Evolutionary conservation across 2,888 invertebrate species (phyloP).

Genomic region (Apodemia zela): DNA sequence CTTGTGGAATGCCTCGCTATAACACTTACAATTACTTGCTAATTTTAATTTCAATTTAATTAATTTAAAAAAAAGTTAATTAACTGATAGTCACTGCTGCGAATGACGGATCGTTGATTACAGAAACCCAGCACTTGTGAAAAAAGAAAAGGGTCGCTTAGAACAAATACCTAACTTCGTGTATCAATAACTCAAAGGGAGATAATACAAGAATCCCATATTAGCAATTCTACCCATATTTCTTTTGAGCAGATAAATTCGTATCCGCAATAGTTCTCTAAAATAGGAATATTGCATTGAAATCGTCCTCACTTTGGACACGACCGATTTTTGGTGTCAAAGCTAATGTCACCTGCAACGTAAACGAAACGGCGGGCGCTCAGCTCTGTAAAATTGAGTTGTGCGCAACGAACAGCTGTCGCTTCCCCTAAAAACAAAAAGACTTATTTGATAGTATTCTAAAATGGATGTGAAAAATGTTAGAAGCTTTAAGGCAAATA

Average conservation of each 20-base stretch:
- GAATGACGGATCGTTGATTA: no score
- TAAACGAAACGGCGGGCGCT: conserved; percentile 28
- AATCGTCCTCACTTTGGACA: conserved; percentile 18
- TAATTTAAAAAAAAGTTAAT: no score
- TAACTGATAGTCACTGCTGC: no score
- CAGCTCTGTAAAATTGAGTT: conserved; percentile 28
- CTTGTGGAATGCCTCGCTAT: no score
- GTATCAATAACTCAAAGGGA: no score
- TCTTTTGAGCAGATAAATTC: neutral
- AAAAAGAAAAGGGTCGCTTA: no score
- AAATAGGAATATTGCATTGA: conserved; percentile 18
- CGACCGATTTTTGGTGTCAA: conserved; percentile 27
- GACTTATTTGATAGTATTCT: conserved; percentile 31
- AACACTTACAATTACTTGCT: no score
- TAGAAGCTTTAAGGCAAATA: conserved; percentile 6
- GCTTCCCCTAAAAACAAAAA: conserved; percentile 26
- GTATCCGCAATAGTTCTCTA: neutral
- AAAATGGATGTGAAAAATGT: conserved; percentile 14
- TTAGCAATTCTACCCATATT: no score
- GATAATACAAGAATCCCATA: no score
- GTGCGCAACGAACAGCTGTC: conserved; percentile 31
- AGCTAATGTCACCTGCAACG: conserved; percentile 29
- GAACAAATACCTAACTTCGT: no score
- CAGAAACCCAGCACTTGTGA: no score
- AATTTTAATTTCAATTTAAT: no score